phyloP scores from a whole-genome alignment of 2,113 vertebrate genomes.

The Malurus cyaneus region DNA sequence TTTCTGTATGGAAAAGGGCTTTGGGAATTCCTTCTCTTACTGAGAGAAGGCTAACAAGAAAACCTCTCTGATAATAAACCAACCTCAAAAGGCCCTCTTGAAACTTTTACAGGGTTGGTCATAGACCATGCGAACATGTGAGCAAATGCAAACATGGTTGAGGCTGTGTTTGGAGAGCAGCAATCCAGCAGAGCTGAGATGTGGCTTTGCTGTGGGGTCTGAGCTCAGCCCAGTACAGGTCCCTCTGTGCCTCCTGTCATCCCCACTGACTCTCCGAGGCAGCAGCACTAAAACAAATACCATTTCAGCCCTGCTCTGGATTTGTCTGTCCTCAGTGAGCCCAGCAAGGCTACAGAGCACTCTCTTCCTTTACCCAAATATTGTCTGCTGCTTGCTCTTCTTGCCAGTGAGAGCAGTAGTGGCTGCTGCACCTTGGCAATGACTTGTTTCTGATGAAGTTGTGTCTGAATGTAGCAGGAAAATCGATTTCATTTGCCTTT shows the following conservation, averaged over 20 bases:
- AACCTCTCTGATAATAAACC: neutral
- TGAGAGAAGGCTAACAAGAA: neutral
- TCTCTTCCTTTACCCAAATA: neutral
- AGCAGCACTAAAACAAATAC: neutral
- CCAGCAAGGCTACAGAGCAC: neutral
- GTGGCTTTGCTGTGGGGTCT: fast-evolving
- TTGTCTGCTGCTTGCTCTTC: neutral
- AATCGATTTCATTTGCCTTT: neutral
- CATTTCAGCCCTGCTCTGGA: neutral
- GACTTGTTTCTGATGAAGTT: neutral
- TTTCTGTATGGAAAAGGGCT: neutral
- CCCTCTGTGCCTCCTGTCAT: neutral
- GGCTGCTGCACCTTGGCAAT: neutral
- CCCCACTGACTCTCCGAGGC: no score
- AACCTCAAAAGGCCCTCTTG: neutral
- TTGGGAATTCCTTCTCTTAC: neutral
- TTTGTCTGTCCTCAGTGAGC: neutral
- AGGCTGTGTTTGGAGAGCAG: neutral
- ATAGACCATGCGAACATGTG: fast-evolving
- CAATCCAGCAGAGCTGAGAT: neutral
- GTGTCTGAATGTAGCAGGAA: slow-evolving; percentile 30
- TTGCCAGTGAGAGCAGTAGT: neutral
- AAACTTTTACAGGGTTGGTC: neutral
- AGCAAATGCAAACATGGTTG: neutral
- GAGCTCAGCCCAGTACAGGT: neutral